Conservation (phyloP, 1,140 invertebrate species). For the Micrasema longulum region DNA sequence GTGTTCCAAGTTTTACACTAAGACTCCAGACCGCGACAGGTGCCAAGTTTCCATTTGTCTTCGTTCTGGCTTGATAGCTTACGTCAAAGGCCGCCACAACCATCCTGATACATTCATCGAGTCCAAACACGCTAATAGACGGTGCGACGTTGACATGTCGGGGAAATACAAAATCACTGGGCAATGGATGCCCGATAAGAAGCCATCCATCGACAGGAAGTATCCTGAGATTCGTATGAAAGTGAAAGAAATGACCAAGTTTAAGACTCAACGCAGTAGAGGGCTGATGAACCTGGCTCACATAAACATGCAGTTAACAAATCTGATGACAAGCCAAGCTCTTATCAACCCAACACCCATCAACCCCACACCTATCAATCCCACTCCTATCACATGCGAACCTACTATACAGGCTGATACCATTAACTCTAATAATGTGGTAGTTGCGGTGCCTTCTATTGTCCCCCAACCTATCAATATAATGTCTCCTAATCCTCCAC, state of each 20-base stretch:
- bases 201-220: slow-evolving; percentile 3
- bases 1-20: slow-evolving; percentile 65
- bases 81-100: slow-evolving; percentile 64
- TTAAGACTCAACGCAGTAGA: slow-evolving; percentile 25
- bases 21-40: slow-evolving; percentile 57
- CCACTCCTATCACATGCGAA: neutral
- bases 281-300: slow-evolving; percentile 19
- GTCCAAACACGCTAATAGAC: slow-evolving; percentile 63
- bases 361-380: neutral
- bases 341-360: neutral
- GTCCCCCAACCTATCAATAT: no score
- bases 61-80: slow-evolving; percentile 63
- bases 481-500: slow-evolving; percentile 9
- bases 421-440: slow-evolving; percentile 25
- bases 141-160: slow-evolving; percentile 65
- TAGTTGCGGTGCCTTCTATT: slow-evolving; percentile 5
- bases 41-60: slow-evolving; percentile 66
- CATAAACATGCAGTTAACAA: slow-evolving; percentile 23
- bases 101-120: slow-evolving; percentile 65
- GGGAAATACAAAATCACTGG: slow-evolving; percentile 66
- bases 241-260: slow-evolving; percentile 25
- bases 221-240: slow-evolving; percentile 28
- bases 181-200: slow-evolving; percentile 38
- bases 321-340: neutral
- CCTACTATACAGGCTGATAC: neutral